Evolutionary conservation across 2,113 vertebrate genomes (phyloP).

Genomic region (Pelecanoides urinatrix): DNA sequence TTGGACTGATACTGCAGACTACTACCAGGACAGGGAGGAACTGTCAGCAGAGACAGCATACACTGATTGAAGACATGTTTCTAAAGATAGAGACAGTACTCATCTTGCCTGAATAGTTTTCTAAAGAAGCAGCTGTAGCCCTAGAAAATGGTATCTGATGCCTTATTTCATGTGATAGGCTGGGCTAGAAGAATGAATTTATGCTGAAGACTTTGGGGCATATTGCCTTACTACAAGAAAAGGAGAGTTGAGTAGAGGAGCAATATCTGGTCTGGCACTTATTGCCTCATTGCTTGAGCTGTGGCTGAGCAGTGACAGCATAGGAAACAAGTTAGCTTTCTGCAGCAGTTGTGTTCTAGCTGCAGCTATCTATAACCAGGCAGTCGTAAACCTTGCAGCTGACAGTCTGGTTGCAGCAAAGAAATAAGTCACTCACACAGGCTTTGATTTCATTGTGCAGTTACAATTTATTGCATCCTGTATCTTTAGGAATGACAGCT

Average conservation of each 20-base stretch:
- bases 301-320: not conserved
- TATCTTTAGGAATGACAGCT: not conserved
- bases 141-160: not conserved
- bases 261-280: not conserved
- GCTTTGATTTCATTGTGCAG: not conserved
- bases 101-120: not conserved
- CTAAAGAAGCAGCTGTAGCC: not conserved
- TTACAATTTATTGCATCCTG: slow-evolving; percentile 35
- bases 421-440: not conserved
- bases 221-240: not conserved
- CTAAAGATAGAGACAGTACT: not conserved
- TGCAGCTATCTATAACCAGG: not conserved
- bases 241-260: not conserved
- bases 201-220: not conserved
- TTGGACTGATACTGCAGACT: not conserved
- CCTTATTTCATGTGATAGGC: not conserved
- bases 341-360: not conserved
- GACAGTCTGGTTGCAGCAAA: not conserved
- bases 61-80: not conserved
- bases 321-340: not conserved
- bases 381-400: not conserved
- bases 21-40: not conserved
- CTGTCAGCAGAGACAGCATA: not conserved
- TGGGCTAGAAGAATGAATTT: not conserved
- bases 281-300: not conserved